Evolutionary conservation across 2,113 vertebrate species (phyloP), one percentile per base, ranked within the genome.

Genomic region (Bubo scandiacus): DNA sequence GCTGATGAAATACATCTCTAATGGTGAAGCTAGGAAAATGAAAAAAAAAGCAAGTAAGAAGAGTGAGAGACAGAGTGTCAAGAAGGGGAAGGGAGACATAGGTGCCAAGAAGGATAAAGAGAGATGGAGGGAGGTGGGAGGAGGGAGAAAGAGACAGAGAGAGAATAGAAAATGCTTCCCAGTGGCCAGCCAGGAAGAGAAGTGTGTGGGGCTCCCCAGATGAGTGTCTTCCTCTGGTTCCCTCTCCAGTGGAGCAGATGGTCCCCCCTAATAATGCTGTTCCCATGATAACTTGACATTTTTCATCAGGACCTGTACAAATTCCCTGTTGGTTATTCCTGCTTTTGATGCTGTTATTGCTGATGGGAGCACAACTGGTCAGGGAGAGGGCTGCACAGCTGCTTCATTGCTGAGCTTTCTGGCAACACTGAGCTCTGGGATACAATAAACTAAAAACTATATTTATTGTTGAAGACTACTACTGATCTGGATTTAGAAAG

Each of bases 41-140:
- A 30, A 18, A 26, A 15, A n/a, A 5, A 5, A 11, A 32, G 5
- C 2, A 36, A 59, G 8, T 15, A 54, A 55, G 29, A 54, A n/a
- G 32, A 52, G 20, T 17, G 27, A 51, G 11, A 73, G 26, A 27
- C 8, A 22, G 19, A 59, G 12, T n/a, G 29, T 23, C 13, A 62
- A 29, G 84, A 68, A 72, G 5, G 3, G 23, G 51, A n/a, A 57
- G 23, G 15, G 25, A 87, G 23, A 43, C 0, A 2, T 22, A 42
- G 15, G 4, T 9, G 6, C 22, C 25, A 26, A 34, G 43, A 23
- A 85, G 15, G 10, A 59, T 17, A 43, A 20, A 15, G 45, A 57
- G 26, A 9, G 14, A 23, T 12, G 10, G 8, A 5, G 14, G 18
- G 2, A 7, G 15, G 11, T 6, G 7, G 5, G 1, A 5, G 7